Evolutionary conservation across 2,888 invertebrate species (phyloP), one percentile per base, ranked within the genome.

Genomic region (Drosophila eohydei): DNA sequence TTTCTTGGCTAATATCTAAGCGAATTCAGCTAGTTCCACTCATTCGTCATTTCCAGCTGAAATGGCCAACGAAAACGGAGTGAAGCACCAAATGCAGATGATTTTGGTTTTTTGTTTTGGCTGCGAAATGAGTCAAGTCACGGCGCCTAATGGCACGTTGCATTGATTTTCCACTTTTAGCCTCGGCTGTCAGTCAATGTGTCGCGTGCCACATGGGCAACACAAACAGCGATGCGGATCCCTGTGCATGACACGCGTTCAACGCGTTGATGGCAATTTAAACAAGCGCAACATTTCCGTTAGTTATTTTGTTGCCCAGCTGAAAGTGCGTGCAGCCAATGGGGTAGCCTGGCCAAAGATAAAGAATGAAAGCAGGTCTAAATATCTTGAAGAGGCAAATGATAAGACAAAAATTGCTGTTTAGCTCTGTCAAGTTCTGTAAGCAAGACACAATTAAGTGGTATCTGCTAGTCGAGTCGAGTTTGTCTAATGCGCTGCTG

Each of bases 231-330:
- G 52, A 16, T 8, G 28, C 30, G 55, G 38, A 40, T 36, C 60
- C 43, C 66, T 65, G 71, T 61, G 68, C 77, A 76, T 78, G 86
- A 87, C 89, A 89, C 79, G 83, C 88, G 90, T 81, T 88, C 76
- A 71, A 63, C 74, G 76, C 70, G 88, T 81, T 83, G 88, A 87
- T 87, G 88, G 88, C 86, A 87, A 88, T 89, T 89, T 86, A 88
- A 89, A 73, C 80, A 82, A 76, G 76, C 75, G 69, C 60, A 30
- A 78, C 66, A 67, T 76, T 72, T 74, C 58, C 65, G 80, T 16
- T 50, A 46, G 54, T 44, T 61, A 52, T 61, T 67, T 54, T 36
- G 8, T 48, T 52, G 34, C 50, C 63, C 65, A 57, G 36, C 34
- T 50, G 1, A 0, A 9, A 44, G n/a, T 28, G 3, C 5, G 9